Conservation (phyloP, 2,113 vertebrate species). For the Lophochroa leadbeateri region DNA sequence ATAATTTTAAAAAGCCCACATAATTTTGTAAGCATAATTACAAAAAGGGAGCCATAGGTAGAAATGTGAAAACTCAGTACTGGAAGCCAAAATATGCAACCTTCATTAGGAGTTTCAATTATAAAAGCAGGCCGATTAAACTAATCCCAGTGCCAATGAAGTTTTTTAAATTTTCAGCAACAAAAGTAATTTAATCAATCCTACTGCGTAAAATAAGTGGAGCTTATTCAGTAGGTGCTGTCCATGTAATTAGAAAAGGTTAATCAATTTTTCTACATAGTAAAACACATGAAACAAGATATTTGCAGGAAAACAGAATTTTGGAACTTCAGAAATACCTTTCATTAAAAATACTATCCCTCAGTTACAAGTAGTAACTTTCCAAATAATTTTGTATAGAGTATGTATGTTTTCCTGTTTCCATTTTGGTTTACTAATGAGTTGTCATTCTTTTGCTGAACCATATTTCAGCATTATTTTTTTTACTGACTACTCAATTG, state of each 20-base stretch:
- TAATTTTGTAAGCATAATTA: not conserved
- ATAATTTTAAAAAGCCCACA: not conserved
- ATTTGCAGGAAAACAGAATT: not conserved
- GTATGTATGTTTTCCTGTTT: not conserved
- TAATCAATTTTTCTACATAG: not conserved
- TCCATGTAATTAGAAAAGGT: not conserved
- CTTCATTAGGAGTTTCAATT: not conserved
- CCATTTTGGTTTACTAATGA: not conserved
- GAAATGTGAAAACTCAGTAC: not conserved
- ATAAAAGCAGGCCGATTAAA: not conserved
- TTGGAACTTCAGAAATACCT: not conserved
- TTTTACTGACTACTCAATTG: not conserved
- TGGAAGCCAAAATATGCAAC: not conserved
- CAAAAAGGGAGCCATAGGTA: not conserved
- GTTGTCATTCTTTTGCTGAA: not conserved
- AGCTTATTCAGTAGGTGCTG: not conserved
- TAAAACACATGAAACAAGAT: not conserved
- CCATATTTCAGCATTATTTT: not conserved
- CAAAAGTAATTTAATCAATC: not conserved
- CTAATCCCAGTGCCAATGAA: not conserved
- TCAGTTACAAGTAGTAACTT: not conserved
- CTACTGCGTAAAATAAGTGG: not conserved
- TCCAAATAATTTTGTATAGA: not conserved
- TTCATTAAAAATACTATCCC: not conserved
- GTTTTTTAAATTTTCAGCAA: not conserved